A percentile compares a stretch with the other conserved stretches of the same genome.
phyloP scores from a whole-genome alignment of 2,113 vertebrate species.

The Pteropus alecto region DNA sequence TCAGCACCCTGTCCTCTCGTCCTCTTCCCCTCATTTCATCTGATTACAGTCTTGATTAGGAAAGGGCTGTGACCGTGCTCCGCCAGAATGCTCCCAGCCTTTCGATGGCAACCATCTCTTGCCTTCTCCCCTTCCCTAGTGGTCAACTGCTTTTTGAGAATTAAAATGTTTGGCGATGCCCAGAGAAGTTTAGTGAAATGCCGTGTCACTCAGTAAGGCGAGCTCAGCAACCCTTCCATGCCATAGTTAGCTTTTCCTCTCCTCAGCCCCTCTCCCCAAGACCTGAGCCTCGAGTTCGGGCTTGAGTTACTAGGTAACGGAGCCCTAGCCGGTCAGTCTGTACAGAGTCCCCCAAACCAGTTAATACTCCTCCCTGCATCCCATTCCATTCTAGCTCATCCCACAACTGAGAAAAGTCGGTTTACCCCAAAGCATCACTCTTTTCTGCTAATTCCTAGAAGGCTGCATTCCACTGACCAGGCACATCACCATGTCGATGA shows the following conservation, averaged over 20 bases:
- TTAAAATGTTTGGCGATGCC: not conserved
- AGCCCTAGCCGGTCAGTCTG: not conserved
- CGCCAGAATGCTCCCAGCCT: not conserved
- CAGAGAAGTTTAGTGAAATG: not conserved
- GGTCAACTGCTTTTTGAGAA: not conserved
- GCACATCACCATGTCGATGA: too few relatives aligned
- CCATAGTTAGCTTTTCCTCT: not conserved
- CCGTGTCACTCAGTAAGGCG: not conserved
- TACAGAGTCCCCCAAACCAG: not conserved
- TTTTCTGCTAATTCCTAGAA: not conserved
- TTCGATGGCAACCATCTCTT: not conserved
- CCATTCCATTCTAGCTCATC: not conserved
- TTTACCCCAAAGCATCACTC: not conserved
- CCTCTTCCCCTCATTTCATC: not conserved
- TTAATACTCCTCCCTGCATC: not conserved
- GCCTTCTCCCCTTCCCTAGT: not conserved
- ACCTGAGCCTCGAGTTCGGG: not conserved
- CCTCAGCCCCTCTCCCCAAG: not conserved
- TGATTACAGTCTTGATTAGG: not conserved
- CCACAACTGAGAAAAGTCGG: not conserved
- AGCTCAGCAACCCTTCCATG: not conserved
- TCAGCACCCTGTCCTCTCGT: not conserved
- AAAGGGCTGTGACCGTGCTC: not conserved
- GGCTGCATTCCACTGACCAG: accelerated
- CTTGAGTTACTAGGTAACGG: too few relatives aligned